Evolutionary conservation across 2,797 vertebrate species (phyloP), one percentile per base, ranked within the genome.

Genomic region (Acropternis orthonyx): DNA sequence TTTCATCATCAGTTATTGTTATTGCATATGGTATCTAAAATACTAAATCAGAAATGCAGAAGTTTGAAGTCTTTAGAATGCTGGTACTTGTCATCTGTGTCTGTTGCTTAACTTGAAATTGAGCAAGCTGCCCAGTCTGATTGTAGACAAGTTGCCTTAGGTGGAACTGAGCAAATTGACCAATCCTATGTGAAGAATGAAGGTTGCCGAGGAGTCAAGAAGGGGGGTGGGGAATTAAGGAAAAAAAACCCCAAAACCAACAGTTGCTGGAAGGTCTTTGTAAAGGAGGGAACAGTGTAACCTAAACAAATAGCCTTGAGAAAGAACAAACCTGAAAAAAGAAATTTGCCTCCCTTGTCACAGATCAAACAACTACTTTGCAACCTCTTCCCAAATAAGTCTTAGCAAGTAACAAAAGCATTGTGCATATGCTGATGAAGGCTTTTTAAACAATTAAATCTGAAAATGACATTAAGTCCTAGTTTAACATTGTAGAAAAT

Each of bases 161-260:
- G 74, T 94, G 77, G 69, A 92, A 77, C 65, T 34, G 59, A 89
- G 74, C 83, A 94, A 93, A 81, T 73, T 82, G 71, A 83, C 55
- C 71, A 88, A 68, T 92, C 51, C 65, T 85, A 5, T 73, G 66
- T 34, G 78, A 90, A 90, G 89, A 93, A 76, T 49, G 32, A 49
- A 82, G 66, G 77, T 84, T 88, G 32, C 27, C 0, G 11, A 54
- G 84, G 65, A 89, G 56, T 74, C 55, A 13, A 34, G n/a, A 44
- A 21, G 46, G n/a, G 27, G 24, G 22, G 2, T 19, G 24, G 48
- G 48, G 22, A 44, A n/a, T 7, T 48, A 24, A 46, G 24, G 28
- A 59, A 69, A 75, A 58, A 34, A 43, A 7, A 7, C 7, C 10
- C 11, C 14, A 37, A 62, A 62, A 14, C 14, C 27, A 41, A 62